These are phyloP conservation scores for Petrocephalus schoutedeni DNA, from an alignment of 2,797 vertebrate genomes.

Conservation along the genomic window DNA sequence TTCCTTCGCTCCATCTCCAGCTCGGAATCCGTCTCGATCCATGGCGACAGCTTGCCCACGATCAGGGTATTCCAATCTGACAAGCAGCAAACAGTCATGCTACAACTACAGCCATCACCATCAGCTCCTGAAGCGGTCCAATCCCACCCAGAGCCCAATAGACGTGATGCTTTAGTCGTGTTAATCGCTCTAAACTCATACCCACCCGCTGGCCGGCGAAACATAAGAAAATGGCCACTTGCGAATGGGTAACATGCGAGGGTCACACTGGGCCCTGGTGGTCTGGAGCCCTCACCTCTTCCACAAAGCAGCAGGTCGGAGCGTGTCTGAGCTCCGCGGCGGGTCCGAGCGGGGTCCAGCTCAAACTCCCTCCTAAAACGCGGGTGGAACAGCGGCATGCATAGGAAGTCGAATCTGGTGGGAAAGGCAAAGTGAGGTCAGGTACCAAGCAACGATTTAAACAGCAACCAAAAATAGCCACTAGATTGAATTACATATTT, in stretches of 20 bases:
- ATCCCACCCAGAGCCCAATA: neutral
- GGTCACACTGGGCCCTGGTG: too few relatives aligned
- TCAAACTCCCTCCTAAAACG: constrained; percentile 80
- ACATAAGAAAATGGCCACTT: neutral
- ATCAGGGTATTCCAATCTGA: constrained; percentile 90
- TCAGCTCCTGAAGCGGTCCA: neutral
- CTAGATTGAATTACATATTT: neutral
- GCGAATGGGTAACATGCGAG: neutral
- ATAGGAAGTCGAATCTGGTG: constrained; percentile 86
- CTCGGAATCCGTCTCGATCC: constrained; percentile 81
- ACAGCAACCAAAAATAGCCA: neutral
- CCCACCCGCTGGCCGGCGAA: neutral
- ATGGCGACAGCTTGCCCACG: constrained; percentile 85
- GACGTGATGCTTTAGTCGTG: neutral
- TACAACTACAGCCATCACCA: neutral
- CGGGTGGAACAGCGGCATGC: constrained; percentile 87
- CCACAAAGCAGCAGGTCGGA: constrained; percentile 86
- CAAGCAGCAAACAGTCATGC: neutral
- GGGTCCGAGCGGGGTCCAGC: constrained; percentile 72
- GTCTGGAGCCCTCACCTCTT: constrained; percentile 63
- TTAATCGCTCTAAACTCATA: neutral
- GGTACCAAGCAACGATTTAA: neutral
- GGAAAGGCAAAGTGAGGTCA: neutral
- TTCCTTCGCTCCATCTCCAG: constrained; percentile 74
- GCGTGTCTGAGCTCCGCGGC: constrained; percentile 78